Percentiles rank a stretch among this genome's conserved stretches.
Conservation (phyloP, 1,140 invertebrate species). For the Atopsyche davidsoni region DNA sequence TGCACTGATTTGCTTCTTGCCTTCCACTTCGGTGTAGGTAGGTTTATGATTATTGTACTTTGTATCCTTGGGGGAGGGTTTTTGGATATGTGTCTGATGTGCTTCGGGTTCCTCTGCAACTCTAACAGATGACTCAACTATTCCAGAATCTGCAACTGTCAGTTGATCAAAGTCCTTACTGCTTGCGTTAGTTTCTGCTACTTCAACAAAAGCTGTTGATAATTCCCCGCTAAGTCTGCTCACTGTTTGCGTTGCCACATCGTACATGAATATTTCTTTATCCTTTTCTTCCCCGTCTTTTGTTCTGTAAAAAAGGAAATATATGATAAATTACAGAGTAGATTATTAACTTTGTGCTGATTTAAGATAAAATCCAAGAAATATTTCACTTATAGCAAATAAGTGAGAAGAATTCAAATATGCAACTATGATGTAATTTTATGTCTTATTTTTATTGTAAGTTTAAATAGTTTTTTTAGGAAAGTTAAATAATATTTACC, state of each 20-base stretch:
- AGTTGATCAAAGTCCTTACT: constrained; percentile 58
- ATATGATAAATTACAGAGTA: no score
- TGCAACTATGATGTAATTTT: no score
- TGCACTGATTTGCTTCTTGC: constrained; percentile 21
- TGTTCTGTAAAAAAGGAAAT: constrained; percentile 46
- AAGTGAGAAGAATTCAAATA: no score
- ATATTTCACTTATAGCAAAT: no score
- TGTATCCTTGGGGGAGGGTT: constrained; percentile 19
- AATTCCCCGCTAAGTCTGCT: constrained; percentile 67
- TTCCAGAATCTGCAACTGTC: constrained; percentile 51
- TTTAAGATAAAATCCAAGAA: no score
- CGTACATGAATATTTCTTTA: constrained; percentile 82
- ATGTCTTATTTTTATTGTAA: no score
- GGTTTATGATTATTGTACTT: constrained; percentile 26
- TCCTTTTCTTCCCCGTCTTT: constrained; percentile 45
- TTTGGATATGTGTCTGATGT: constrained; percentile 2
- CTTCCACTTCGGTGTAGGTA: constrained; percentile 31
- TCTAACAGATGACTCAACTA: constrained; percentile 42
- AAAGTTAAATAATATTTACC: no score
- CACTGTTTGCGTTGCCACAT: constrained; percentile 59
- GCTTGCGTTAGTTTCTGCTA: constrained; percentile 73
- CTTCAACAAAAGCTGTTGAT: constrained; percentile 73
- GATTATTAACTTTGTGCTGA: no score
- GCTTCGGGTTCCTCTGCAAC: constrained; percentile 30
- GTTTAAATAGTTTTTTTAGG: constrained; percentile 7